Conservation (phyloP, 1,140 invertebrate genomes). For the Drosophila yakuba region DNA sequence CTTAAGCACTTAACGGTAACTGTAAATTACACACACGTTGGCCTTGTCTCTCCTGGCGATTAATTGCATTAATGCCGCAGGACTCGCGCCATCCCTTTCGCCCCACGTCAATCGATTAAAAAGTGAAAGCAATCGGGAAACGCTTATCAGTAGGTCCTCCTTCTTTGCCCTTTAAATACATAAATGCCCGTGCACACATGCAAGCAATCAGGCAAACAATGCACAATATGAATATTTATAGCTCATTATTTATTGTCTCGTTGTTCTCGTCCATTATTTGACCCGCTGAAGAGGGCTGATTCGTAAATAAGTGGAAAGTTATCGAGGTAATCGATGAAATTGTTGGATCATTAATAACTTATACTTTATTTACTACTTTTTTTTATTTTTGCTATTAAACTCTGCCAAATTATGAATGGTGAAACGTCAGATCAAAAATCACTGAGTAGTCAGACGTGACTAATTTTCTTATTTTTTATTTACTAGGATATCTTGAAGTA, state of each 20-base stretch:
- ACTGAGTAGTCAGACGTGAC: no score
- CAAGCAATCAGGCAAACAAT: conserved; percentile 27
- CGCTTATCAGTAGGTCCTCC: conserved; percentile 31
- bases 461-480: no score
- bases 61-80: conserved; percentile 50
- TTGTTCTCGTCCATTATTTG: background rate
- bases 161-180: conserved; percentile 1
- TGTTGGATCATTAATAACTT: background rate
- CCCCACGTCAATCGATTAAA: conserved; percentile 9
- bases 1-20: conserved; percentile 56
- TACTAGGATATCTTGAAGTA: background rate
- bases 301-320: background rate
- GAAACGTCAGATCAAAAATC: no score
- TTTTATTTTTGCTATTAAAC: no score
- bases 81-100: background rate
- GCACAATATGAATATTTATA: conserved; percentile 28
- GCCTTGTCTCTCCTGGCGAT: conserved; percentile 19
- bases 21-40: conserved; percentile 67
- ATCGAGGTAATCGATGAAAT: background rate
- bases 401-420: background rate
- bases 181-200: background rate
- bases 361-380: no score
- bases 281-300: conserved; percentile 12
- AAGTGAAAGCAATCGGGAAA: conserved; percentile 36
- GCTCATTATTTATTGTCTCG: conserved; percentile 60